These are phyloP conservation scores for Endomychus coccineus DNA, from an alignment of 2,888 invertebrate species.

Conservation along the genomic window DNA sequence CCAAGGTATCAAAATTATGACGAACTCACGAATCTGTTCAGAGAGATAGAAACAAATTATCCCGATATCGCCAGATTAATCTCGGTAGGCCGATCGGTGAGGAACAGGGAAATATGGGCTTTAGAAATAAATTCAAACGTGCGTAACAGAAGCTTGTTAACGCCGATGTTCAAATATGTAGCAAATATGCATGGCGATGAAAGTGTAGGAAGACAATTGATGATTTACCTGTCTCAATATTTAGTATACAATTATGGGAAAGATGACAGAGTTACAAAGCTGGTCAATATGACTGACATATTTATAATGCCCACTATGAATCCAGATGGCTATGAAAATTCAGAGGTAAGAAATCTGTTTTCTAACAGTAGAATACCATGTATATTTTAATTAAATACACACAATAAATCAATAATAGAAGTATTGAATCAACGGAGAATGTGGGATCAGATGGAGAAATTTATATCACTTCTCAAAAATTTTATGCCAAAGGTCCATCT, in stretches of 20 bases:
- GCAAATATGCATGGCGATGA: slow-evolving; percentile 98
- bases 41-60: slow-evolving; percentile 54
- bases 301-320: slow-evolving; percentile 96
- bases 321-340: slow-evolving; percentile 90
- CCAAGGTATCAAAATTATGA: slow-evolving; percentile 65
- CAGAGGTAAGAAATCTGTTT: slow-evolving; percentile 53
- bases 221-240: slow-evolving; percentile 77
- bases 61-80: slow-evolving; percentile 64
- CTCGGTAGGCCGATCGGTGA: slow-evolving; percentile 76
- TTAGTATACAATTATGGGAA: slow-evolving; percentile 69
- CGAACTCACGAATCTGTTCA: slow-evolving; percentile 58
- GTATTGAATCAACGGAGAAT: too few species aligned
- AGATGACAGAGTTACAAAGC: slow-evolving; percentile 59
- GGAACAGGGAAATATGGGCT: slow-evolving; percentile 73
- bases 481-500: too few species aligned
- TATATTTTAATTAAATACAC: too few species aligned
- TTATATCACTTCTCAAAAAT: too few species aligned
- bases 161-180: slow-evolving; percentile 90
- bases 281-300: slow-evolving; percentile 84
- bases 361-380: not conserved
- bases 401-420: too few species aligned
- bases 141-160: slow-evolving; percentile 48
- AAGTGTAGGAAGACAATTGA: slow-evolving; percentile 75
- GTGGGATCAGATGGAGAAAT: too few species aligned
- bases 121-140: slow-evolving; percentile 74